Conservation (phyloP, 2,113 vertebrate species). For the Beaufortia kweichowensis region DNA sequence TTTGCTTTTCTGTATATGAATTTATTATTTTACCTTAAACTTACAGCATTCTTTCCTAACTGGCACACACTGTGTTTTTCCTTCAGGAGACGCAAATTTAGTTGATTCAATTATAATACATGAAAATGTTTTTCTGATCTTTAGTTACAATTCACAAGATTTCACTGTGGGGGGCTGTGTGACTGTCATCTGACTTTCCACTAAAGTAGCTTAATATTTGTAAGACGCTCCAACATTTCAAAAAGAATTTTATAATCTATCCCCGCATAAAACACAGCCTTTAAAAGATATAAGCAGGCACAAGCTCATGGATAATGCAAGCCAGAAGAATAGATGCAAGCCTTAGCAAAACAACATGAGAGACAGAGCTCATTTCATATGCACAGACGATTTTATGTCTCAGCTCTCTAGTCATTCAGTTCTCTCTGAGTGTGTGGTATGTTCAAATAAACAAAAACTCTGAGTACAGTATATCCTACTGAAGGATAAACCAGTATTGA, state of each 20-base stretch:
- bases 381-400: background rate
- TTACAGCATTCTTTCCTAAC: background rate
- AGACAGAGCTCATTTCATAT: conserved; percentile 16
- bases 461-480: background rate
- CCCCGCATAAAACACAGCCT: background rate
- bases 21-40: background rate
- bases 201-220: background rate
- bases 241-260: background rate
- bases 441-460: background rate
- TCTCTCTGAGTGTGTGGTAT: background rate
- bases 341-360: background rate
- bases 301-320: conserved; percentile 1
- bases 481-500: background rate
- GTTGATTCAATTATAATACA: background rate
- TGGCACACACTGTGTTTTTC: background rate
- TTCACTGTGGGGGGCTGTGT: background rate
- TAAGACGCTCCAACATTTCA: background rate
- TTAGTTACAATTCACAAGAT: background rate
- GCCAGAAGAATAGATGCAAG: background rate
- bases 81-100: background rate
- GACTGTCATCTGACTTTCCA: background rate
- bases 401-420: background rate
- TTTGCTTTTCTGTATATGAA: too few species aligned
- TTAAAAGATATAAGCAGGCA: background rate
- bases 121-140: background rate